Evolutionary conservation across 2,888 invertebrate genomes (phyloP).

Genomic region (Calameuta idolon): DNA sequence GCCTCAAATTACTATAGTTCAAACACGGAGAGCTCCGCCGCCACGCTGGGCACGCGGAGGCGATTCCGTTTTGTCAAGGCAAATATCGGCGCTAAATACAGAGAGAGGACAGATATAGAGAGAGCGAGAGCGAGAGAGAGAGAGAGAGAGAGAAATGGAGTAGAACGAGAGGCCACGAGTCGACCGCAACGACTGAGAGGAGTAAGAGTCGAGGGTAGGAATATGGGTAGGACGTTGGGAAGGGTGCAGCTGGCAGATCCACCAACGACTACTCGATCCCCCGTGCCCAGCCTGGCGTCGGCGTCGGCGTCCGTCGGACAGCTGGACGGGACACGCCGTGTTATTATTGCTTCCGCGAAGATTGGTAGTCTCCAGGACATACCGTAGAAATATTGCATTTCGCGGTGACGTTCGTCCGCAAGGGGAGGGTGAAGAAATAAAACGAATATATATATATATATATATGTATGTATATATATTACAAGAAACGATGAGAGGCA

Average conservation of each 20-base stretch:
- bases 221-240: neutral
- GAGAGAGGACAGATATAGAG: conserved; percentile 31
- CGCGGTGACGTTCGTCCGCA: conserved; percentile 40
- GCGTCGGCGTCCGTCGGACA: conserved; percentile 40
- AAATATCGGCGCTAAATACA: conserved; percentile 54
- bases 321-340: conserved; percentile 54
- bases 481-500: conserved; percentile 42
- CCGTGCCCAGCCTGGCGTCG: neutral
- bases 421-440: neutral
- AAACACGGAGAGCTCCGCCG: conserved; percentile 52
- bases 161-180: conserved; percentile 22
- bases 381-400: conserved; percentile 58
- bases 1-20: conserved; percentile 65
- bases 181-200: conserved; percentile 25
- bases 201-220: conserved; percentile 5
- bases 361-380: conserved; percentile 58
- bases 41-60: conserved; percentile 42
- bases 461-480: conserved; percentile 28
- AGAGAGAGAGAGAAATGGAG: conserved; percentile 8
- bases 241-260: neutral
- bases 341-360: conserved; percentile 63
- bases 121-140: conserved; percentile 12
- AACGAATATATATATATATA: neutral
- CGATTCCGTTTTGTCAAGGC: conserved; percentile 61
- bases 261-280: neutral